A percentile compares a stretch with the other conserved stretches of the same genome.
Evolutionary conservation across 1,140 invertebrate species (phyloP).

Genomic region (Solenopsis fugax): DNA sequence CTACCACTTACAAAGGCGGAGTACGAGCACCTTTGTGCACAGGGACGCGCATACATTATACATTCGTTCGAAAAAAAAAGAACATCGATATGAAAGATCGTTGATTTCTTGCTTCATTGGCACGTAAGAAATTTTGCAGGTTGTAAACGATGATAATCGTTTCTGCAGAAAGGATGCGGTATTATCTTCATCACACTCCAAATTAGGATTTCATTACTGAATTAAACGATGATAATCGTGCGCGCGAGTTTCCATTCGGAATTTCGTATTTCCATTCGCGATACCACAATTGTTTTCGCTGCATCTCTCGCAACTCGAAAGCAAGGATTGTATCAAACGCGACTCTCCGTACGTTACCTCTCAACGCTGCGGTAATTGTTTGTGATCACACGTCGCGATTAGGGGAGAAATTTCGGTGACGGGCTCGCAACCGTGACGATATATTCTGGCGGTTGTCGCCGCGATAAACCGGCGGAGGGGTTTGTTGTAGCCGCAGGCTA

Average conservation of each 20-base stretch:
- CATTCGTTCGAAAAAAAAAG: not conserved
- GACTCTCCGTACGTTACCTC: not conserved
- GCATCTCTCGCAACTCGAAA: not conserved
- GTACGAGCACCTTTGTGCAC: constrained; percentile 28
- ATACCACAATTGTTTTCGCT: not conserved
- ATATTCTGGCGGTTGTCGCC: constrained; percentile 63
- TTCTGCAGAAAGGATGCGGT: not conserved
- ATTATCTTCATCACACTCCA: not conserved
- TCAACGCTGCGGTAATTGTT: constrained; percentile 25
- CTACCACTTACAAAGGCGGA: constrained; percentile 35
- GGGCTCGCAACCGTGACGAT: constrained; percentile 43
- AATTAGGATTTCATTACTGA: not conserved
- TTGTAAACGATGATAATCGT: not conserved
- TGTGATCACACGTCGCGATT: constrained; percentile 35
- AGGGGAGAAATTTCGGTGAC: constrained; percentile 38
- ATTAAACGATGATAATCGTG: not conserved
- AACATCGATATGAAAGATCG: not conserved
- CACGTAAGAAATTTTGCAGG: not conserved
- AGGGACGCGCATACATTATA: constrained; percentile 38
- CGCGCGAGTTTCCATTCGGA: not conserved
- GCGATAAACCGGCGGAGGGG: constrained; percentile 56
- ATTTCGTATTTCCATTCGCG: not conserved
- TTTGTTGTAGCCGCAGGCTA: constrained; percentile 58
- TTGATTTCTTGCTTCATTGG: not conserved
- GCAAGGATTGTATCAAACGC: not conserved